Evolutionary conservation across 2,113 vertebrate species (phyloP).

Genomic region (Pionites leucogaster): DNA sequence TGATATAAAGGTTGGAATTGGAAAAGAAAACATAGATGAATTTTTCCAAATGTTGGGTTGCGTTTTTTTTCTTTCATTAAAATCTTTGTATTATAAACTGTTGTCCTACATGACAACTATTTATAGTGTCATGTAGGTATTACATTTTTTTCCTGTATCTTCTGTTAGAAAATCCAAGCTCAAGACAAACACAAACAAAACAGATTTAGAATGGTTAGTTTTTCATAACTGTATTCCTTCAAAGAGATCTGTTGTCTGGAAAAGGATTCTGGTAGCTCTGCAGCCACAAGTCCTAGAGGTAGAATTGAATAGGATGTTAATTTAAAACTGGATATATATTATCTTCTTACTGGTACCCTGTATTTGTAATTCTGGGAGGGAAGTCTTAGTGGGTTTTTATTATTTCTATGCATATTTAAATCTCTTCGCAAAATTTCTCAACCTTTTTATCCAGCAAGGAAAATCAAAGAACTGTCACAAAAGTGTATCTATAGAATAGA

Average conservation of each 20-base stretch:
- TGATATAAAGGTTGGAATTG: not conserved
- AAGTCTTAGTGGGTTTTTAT: not conserved
- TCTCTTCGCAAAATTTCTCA: not conserved
- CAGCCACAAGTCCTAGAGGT: not conserved
- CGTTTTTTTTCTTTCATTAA: not conserved
- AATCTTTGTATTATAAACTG: not conserved
- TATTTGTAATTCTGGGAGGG: not conserved
- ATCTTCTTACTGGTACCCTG: not conserved
- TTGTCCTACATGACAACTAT: not conserved
- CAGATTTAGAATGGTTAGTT: not conserved
- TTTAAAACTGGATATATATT: not conserved
- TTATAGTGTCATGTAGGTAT: not conserved
- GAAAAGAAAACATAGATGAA: not conserved
- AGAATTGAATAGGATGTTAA: not conserved
- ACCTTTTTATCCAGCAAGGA: not conserved
- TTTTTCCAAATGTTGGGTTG: not conserved
- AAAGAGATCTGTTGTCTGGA: not conserved
- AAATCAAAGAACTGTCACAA: not conserved
- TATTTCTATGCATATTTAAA: not conserved
- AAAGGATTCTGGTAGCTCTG: not conserved
- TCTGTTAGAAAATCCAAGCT: not conserved
- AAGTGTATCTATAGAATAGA: not conserved
- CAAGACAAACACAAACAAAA: not conserved
- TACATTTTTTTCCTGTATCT: not conserved
- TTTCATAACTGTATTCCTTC: not conserved